phyloP scores from a whole-genome alignment of 2,113 vertebrate genomes.

The Engystomops pustulosus region DNA sequence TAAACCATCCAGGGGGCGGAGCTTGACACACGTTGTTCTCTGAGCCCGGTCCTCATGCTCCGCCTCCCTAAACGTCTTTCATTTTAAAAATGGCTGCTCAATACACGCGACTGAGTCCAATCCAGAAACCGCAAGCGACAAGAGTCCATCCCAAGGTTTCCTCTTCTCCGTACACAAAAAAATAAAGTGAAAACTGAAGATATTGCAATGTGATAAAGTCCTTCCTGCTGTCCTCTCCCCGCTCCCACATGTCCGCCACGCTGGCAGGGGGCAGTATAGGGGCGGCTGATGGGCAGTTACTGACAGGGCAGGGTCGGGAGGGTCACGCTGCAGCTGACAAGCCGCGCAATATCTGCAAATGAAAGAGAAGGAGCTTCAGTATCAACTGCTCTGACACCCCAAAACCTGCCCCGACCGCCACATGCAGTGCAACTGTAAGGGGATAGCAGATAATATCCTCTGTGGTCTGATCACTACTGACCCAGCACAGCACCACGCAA shows the following conservation, averaged over 20 bases:
- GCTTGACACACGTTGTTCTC: neutral
- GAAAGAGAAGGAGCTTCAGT: conserved; percentile 58
- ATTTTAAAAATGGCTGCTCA: neutral
- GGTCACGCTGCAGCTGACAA: conserved; percentile 56
- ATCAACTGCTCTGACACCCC: neutral
- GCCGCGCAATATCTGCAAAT: conserved; percentile 51
- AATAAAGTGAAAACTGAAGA: neutral
- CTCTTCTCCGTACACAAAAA: neutral
- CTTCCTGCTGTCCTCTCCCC: conserved; percentile 11
- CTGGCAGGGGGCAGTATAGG: neutral
- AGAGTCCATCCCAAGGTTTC: too few species aligned
- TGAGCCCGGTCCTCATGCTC: neutral
- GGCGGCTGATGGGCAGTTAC: conserved; percentile 21
- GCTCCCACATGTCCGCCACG: neutral
- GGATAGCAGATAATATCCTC: too few species aligned
- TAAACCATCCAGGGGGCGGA: neutral
- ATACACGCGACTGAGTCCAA: too few species aligned
- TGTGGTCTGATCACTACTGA: too few species aligned
- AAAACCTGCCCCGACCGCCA: neutral
- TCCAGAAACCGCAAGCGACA: too few species aligned
- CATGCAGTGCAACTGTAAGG: neutral
- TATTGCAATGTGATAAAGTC: neutral
- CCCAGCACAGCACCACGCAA: too few species aligned
- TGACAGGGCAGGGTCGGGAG: conserved; percentile 57
- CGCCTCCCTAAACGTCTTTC: neutral